A percentile compares a stretch with the other conserved stretches of the same genome.
Evolutionary conservation across 2,797 vertebrate genomes (phyloP).

Genomic region (Intellagama lesueurii): DNA sequence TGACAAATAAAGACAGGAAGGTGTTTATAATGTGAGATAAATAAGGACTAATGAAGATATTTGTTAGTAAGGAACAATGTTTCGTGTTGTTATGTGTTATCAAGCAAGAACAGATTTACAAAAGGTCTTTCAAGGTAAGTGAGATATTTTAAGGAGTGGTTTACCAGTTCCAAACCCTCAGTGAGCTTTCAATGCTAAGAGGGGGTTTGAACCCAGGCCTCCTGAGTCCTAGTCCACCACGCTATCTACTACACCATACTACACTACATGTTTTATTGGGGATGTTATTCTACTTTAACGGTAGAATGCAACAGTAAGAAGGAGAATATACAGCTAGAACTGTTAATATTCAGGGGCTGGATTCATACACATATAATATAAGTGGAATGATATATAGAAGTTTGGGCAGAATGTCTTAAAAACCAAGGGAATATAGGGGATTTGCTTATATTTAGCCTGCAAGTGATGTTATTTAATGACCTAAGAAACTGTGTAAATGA

Average conservation of each 20-base stretch:
- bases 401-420: conserved; percentile 9
- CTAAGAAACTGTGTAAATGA: conserved; percentile 6
- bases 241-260: no score
- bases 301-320: not conserved
- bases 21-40: not conserved
- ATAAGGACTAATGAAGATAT: not conserved
- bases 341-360: not conserved
- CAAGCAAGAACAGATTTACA: no score
- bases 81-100: no score
- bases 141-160: no score
- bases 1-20: not conserved
- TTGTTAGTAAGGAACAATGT: not conserved
- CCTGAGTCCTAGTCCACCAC: no score
- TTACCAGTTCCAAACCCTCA: no score
- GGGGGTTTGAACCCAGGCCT: no score
- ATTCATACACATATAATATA: not conserved
- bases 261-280: no score
- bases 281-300: not conserved
- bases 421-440: not conserved
- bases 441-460: not conserved
- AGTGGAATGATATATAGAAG: not conserved
- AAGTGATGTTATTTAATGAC: conserved; percentile 29
- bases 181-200: no score
- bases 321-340: not conserved
- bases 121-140: no score